Conservation (phyloP, 2,113 vertebrate species). For the Chauna torquata region DNA sequence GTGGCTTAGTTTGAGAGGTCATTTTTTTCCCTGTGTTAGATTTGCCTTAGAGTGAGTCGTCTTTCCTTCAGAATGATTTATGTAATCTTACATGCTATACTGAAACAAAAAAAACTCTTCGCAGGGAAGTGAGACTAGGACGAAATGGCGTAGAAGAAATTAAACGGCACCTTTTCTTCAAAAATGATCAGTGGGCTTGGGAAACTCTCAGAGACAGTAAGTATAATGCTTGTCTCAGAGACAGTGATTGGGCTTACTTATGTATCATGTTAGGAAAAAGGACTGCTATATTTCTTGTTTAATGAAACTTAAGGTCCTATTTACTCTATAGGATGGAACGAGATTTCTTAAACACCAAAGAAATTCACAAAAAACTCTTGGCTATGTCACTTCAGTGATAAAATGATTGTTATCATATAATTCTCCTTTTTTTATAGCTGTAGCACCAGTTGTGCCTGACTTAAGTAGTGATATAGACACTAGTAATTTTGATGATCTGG, state of each 20-base stretch:
- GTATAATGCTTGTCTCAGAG: slow-evolving; percentile 47
- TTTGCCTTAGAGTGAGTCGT: background rate
- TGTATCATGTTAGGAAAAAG: background rate
- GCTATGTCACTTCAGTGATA: background rate
- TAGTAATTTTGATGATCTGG: slow-evolving; percentile 98
- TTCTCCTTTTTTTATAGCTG: slow-evolving; percentile 78
- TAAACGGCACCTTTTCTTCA: slow-evolving; percentile 96
- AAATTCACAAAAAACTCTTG: background rate
- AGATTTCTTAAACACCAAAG: background rate
- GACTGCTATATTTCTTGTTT: background rate
- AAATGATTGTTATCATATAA: background rate
- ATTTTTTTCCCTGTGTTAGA: background rate
- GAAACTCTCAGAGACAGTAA: slow-evolving; percentile 96
- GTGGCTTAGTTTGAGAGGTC: background rate
- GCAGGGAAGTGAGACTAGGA: slow-evolving; percentile 93
- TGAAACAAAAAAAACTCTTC: slow-evolving; percentile 5
- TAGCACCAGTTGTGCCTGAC: slow-evolving; percentile 96
- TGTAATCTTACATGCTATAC: background rate
- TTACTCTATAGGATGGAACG: background rate
- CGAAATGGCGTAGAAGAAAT: slow-evolving; percentile 97
- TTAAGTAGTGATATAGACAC: slow-evolving; percentile 98
- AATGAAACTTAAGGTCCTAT: background rate
- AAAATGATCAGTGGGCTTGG: slow-evolving; percentile 99
- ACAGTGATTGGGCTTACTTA: background rate
- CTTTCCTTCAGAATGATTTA: background rate